phyloP scores from a whole-genome alignment of 2,797 vertebrate species.

The Anguilla anguilla region DNA sequence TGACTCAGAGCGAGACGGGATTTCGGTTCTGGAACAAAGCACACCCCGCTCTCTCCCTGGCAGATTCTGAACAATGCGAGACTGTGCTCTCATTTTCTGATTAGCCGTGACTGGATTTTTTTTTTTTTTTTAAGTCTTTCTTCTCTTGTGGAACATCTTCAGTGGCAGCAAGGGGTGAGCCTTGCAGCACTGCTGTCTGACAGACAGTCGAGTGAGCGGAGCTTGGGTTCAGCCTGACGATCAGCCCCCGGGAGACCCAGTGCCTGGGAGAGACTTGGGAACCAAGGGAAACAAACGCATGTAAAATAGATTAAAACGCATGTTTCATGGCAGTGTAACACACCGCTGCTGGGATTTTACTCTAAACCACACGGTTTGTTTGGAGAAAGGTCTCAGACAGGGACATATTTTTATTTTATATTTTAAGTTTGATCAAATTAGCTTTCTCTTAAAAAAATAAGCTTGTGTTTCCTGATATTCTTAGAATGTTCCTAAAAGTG shows the following conservation, averaged over 20 bases:
- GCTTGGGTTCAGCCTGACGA: neutral
- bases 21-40: neutral
- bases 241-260: slow-evolving; percentile 42
- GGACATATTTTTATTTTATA: neutral
- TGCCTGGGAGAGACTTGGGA: neutral
- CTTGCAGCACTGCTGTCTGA: slow-evolving; percentile 39
- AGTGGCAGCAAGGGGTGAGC: slow-evolving; percentile 46
- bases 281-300: neutral
- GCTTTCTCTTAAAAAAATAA: neutral
- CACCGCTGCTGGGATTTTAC: neutral
- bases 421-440: neutral
- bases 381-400: neutral
- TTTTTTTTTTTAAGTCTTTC: slow-evolving; percentile 10
- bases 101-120: neutral
- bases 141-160: slow-evolving; percentile 7
- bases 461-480: neutral
- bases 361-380: neutral
- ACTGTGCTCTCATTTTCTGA: neutral
- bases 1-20: neutral
- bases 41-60: neutral
- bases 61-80: neutral
- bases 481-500: neutral
- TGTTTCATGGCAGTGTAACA: neutral
- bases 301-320: neutral
- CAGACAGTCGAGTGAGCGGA: slow-evolving; percentile 31